Conservation (phyloP, 2,797 vertebrate species). For the Pristis pectinata region DNA sequence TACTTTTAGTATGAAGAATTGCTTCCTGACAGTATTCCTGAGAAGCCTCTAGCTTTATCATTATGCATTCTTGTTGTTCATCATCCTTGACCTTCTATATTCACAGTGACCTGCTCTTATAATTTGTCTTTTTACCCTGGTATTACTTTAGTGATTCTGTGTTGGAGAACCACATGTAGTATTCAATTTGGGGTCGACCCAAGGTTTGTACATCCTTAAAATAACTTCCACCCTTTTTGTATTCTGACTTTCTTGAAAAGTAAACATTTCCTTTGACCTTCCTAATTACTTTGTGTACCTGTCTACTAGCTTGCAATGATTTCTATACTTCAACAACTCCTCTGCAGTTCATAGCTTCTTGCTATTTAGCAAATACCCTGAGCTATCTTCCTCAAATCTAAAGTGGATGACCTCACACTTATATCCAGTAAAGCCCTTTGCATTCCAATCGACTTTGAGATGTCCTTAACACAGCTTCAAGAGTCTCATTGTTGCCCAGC, state of each 20-base stretch:
- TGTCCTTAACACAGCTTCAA: background rate
- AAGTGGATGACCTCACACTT: background rate
- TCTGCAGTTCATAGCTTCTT: background rate
- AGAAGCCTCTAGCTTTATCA: background rate
- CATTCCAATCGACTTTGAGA: background rate
- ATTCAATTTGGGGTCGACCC: background rate
- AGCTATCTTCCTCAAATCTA: background rate
- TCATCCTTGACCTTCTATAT: too few species aligned
- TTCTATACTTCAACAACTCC: background rate
- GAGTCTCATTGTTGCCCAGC: background rate
- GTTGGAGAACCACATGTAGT: background rate
- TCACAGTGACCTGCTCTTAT: background rate
- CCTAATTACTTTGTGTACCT: background rate
- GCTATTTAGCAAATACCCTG: background rate
- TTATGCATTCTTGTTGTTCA: background rate
- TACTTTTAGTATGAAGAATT: background rate
- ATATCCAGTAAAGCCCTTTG: background rate
- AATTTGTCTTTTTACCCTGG: background rate
- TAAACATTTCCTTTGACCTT: background rate
- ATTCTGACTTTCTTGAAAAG: background rate
- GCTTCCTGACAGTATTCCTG: background rate
- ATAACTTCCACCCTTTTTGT: background rate
- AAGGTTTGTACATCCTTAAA: background rate
- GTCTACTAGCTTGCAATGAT: background rate
- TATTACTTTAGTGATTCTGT: background rate